Base-by-base conservation (phyloP, 2,113 vertebrate species). In the Heterotilapia buettikoferi region DNA sequence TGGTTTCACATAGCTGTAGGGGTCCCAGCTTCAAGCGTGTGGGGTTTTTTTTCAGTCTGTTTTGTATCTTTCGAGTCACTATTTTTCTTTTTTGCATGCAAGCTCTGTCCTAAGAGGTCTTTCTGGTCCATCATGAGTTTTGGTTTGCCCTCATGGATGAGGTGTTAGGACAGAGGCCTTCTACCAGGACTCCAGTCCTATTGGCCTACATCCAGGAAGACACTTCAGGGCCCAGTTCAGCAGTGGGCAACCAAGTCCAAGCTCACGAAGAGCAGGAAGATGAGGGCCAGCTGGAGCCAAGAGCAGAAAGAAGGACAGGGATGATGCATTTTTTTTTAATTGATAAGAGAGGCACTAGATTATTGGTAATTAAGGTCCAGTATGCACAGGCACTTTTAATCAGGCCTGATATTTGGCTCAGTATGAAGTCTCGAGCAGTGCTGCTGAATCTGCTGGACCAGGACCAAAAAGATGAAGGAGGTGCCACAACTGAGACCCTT, bases 31-130 rank as follows among this genome's bases (percentile, higher is more conserved):
- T 26, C 21, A 56, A 56, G 21, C 4, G 2, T 56, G 53, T 24
- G 53, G 3, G 29, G 29, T 11, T 0, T 0, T 21, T 54, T 54
- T 13, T 0, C 11, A 24, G 54, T 26, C 4, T 0, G 54, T 4
- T 56, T 56, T 56, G 21, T 56, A 26, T 56, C 54, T 1, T 56
- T 56, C 2, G 6, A 13, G 26, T 56, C 21, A 26, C 54, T 56
- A 26, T 56, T 24, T 56, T 54, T 24, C 1, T 1, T 56, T 0
- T 26, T 56, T 56, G 53, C 2, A 26, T 56, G 21, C 53, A 56
- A 56, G 54, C 54, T 56, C 54, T 13, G 21, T 56, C 53, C 53
- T 56, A 7, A 56, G 53, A 56, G 11, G 53, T 56, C 54, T 56
- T 56, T 56, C 54, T 26, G 54, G 54, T 56, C 54, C 54, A 26